Conservation (phyloP, 2,113 vertebrate species). For the Urocynchramus pylzowi region DNA sequence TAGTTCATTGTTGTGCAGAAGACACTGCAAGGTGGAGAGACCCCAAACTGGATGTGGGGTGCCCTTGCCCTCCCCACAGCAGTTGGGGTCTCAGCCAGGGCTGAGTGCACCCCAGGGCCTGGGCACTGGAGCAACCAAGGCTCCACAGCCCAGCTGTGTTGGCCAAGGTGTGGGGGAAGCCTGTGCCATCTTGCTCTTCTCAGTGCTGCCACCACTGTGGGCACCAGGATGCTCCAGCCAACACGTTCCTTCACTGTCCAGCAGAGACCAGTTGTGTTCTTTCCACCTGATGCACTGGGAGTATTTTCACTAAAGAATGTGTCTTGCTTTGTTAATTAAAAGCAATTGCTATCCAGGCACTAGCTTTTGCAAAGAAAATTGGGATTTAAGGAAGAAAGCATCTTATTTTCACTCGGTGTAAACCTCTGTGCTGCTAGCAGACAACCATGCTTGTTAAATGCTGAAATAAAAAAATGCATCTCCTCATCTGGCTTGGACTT, state of each 20-base stretch:
- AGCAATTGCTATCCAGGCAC: background rate
- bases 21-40: background rate
- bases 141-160: rapidly evolving
- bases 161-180: background rate
- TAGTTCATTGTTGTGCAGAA: background rate
- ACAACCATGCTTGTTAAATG: background rate
- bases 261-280: background rate
- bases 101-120: background rate
- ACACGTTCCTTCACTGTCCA: rapidly evolving
- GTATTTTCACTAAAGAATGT: background rate
- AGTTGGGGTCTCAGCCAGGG: rapidly evolving
- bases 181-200: background rate
- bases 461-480: background rate
- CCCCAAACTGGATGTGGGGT: background rate
- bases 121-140: background rate
- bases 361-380: background rate
- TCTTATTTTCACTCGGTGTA: background rate
- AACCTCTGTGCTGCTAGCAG: background rate
- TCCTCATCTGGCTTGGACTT: background rate
- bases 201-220: background rate
- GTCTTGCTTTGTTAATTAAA: background rate
- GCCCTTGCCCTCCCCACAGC: background rate
- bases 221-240: rapidly evolving
- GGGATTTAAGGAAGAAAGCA: background rate
- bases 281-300: background rate